Evolutionary conservation across 2,113 vertebrate genomes (phyloP), one percentile per base, ranked within the genome.

Genomic region (Saguinus imperator): DNA sequence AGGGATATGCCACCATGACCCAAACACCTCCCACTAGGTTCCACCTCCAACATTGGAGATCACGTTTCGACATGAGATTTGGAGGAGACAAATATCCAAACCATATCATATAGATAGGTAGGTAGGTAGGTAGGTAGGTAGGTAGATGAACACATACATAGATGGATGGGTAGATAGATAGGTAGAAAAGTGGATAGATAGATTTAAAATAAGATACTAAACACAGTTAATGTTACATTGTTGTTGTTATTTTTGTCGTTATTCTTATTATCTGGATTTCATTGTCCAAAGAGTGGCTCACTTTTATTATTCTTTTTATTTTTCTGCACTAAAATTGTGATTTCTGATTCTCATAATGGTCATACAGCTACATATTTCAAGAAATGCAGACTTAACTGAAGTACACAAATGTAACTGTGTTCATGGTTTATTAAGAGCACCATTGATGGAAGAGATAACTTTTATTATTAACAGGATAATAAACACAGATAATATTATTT

Each of bases 311-410:
- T 35, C 8, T 70, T 48, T 82, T 94, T 64, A 37, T 85, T 89
- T 84, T 91, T 43, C 32, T 87, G 13, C 6, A 43, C 29, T 87
- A 43, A 89, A 37, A 83, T 64, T 40, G 2, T 79, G 40, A 2
- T 43, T 83, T 90, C 45, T 70, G 14, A 87, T 87, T 77, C 52
- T 91, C 72, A 32, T 50, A 57, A 89, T 6, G 5, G 16, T 85
- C 55, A 88, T 48, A 6, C 27, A 57, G 43, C 70, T 91, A 50
- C 45, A 12, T 86, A 93, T 64, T 90, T 57, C 40, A 91, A 82
- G 64, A 94, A 57, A 87, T 87, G 82, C 43, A 25, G 27, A 40
- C 83, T 72, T 96, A 90, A 64, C 29, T 89, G 21, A 94, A 92
- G 50, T 88, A 92, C 27, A 91, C 8, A 61, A 80, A 70, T 29